These are phyloP conservation scores for Rhamphomyia laevipes DNA, from an alignment of 2,888 invertebrate species.

Conservation along the genomic window DNA sequence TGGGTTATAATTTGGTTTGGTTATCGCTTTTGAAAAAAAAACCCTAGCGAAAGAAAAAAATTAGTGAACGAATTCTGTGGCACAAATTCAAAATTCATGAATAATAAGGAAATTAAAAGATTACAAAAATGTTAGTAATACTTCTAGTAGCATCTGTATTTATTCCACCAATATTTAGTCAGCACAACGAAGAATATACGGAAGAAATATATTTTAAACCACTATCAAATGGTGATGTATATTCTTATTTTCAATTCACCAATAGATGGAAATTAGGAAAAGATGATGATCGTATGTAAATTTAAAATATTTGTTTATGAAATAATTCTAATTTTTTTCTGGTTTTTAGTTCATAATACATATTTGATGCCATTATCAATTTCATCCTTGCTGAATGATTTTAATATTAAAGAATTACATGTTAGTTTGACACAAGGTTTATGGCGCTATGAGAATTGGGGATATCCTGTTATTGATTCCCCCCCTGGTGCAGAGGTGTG, in stretches of 20 bases:
- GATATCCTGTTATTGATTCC: slow-evolving; percentile 79
- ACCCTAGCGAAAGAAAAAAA: no score
- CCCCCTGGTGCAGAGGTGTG: slow-evolving; percentile 90
- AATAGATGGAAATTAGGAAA: slow-evolving; percentile 58
- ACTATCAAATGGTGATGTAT: slow-evolving; percentile 68
- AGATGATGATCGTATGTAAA: slow-evolving; percentile 48
- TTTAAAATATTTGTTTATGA: background rate
- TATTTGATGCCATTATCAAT: slow-evolving; percentile 79
- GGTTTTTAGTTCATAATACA: slow-evolving; percentile 59
- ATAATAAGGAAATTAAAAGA: no score
- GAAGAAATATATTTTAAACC: slow-evolving; percentile 87
- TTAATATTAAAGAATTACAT: slow-evolving; percentile 81
- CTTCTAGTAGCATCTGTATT: no score
- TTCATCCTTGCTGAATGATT: slow-evolving; percentile 74
- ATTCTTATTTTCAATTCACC: slow-evolving; percentile 84
- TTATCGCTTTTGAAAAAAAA: no score
- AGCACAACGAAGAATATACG: slow-evolving; percentile 55
- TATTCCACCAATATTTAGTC: slow-evolving; percentile 7
- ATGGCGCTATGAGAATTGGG: slow-evolving; percentile 91
- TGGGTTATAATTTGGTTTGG: no score
- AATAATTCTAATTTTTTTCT: slow-evolving; percentile 4
- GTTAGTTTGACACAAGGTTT: slow-evolving; percentile 85
- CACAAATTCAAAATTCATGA: no score
- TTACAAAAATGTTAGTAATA: no score
- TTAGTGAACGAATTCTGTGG: no score